Evolutionary conservation across 2,888 invertebrate genomes (phyloP), one percentile per base, ranked within the genome.

Genomic region (Zhuqinia jingwanae): DNA sequence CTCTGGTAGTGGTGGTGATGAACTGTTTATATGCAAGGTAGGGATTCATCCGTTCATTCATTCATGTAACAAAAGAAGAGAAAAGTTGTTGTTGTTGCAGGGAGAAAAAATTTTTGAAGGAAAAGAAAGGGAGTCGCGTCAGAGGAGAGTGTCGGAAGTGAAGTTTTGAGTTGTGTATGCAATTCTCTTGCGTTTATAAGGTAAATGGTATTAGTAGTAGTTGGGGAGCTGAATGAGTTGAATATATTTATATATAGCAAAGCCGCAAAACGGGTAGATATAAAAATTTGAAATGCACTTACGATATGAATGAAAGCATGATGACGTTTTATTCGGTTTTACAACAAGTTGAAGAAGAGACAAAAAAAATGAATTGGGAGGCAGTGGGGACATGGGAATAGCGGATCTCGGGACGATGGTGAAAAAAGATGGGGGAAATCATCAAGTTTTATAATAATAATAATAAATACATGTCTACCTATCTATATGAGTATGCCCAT

Each of bases 391-490:
- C 50, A 42, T 8, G 78, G 73, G 56, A 75, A 78, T 68, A 36
- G 5, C 36, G 36, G 36, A 6, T 8, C 36, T 36, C 8, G 81
- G 78, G 77, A 76, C 79, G 80, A 85, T 45, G 75, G 50, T 36
- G 88, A n/a, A 60, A 60, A 73, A 53, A 80, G 36, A 36, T 53
- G 58, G 82, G 87, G 83, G 83, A 87, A 70, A 65, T n/a, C 58
- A 81, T 80, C 36, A 10, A 65, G 47, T 73, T n/a, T n/a, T n/a
- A n/a, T n/a, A n/a, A n/a, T n/a, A n/a, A n/a, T n/a, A n/a, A n/a
- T n/a, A n/a, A n/a, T n/a, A n/a, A n/a, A n/a, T n/a, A n/a, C n/a
- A n/a, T n/a, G n/a, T 53, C 47, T 25, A 15, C 36, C 78, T 56
- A 15, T 68, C 42, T 73, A 73, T 53, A 25, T 30, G 30, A n/a